Percentiles rank a stretch among this genome's conserved stretches.
Conservation (phyloP, 1,140 invertebrate genomes). For the Drosophila virilis region DNA sequence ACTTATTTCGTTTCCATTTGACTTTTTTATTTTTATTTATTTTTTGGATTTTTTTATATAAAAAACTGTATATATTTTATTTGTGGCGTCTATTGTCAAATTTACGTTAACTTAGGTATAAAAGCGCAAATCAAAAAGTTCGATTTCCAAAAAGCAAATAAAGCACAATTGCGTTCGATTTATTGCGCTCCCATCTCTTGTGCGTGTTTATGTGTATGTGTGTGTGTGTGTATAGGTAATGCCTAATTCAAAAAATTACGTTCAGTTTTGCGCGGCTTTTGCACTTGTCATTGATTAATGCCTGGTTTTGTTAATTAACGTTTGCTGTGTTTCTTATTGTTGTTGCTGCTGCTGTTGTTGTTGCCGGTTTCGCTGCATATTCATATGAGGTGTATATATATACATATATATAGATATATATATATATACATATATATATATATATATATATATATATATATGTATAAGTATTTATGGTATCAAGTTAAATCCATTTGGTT, state of each 20-base stretch:
- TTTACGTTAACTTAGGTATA: constrained; percentile 28
- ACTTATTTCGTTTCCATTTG: constrained; percentile 20
- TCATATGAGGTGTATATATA: constrained; percentile 14
- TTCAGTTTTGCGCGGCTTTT: constrained; percentile 51
- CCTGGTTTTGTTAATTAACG: constrained; percentile 32
- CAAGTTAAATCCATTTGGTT: constrained; percentile 28
- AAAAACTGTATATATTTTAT: constrained; percentile 15
- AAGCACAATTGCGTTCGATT: constrained; percentile 1
- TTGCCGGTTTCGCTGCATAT: background rate
- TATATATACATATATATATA: constrained; percentile 14
- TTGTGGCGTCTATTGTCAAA: constrained; percentile 43
- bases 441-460: constrained; percentile 45
- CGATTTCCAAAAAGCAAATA: constrained; percentile 19
- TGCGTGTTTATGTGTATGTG: background rate
- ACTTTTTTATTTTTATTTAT: constrained; percentile 13
- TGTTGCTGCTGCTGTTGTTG: background rate
- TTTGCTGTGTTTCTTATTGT: constrained; percentile 27
- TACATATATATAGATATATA: constrained; percentile 13
- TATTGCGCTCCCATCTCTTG: constrained; percentile 10
- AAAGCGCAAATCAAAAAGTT: constrained; percentile 25
- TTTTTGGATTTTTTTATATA: constrained; percentile 16
- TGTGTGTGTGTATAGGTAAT: constrained; percentile 5
- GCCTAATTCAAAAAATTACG: constrained; percentile 29
- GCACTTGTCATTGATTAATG: constrained; percentile 59
- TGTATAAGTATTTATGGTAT: constrained; percentile 37